A percentile compares a stretch with the other conserved stretches of the same genome.
Evolutionary conservation across 2,797 vertebrate genomes (phyloP).

Genomic region (Oreochromis mossambicus): DNA sequence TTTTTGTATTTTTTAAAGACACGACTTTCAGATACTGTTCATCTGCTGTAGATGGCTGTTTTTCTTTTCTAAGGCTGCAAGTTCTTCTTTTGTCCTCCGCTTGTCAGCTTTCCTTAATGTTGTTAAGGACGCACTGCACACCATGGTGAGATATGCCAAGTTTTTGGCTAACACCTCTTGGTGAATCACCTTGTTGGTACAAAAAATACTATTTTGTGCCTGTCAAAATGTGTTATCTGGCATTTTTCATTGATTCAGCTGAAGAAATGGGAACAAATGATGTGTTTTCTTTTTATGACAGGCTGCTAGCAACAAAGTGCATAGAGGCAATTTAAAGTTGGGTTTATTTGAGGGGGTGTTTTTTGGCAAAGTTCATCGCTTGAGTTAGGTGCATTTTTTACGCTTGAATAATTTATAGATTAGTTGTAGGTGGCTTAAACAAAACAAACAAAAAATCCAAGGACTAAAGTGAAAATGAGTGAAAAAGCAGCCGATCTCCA

Average conservation of each 20-base stretch:
- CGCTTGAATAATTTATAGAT: neutral
- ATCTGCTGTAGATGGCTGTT: neutral
- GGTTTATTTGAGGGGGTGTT: neutral
- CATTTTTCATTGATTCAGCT: neutral
- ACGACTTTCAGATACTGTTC: neutral
- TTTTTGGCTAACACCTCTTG: neutral
- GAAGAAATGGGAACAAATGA: neutral
- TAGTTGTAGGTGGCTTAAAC: neutral
- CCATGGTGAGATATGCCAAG: neutral
- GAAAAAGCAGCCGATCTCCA: neutral
- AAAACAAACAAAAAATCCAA: neutral
- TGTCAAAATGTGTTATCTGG: neutral
- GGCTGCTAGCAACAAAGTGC: neutral
- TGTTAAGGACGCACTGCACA: neutral
- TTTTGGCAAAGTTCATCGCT: neutral
- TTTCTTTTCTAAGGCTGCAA: neutral
- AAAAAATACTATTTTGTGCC: neutral
- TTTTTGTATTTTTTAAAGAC: neutral
- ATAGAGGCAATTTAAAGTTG: neutral
- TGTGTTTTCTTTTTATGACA: neutral
- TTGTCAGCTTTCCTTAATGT: neutral
- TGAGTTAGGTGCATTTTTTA: neutral
- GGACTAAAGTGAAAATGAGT: neutral
- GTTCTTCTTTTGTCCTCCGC: neutral
- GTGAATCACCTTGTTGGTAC: neutral